Evolutionary conservation across 2,113 vertebrate genomes (phyloP).

Genomic region (Platanista minor): DNA sequence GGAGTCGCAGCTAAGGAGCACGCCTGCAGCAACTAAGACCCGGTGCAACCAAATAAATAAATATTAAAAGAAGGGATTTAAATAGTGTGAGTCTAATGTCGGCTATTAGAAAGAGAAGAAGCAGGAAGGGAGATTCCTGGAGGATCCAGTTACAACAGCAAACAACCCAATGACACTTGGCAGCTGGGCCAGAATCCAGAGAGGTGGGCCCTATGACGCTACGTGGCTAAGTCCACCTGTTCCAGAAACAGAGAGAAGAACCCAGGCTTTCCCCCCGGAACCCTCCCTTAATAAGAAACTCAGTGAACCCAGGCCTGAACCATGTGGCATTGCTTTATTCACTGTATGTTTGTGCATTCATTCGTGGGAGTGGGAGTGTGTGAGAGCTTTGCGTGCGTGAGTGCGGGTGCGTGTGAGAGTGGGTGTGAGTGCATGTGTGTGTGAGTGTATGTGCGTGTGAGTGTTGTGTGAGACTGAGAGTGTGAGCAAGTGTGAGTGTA

Average conservation of each 20-base stretch:
- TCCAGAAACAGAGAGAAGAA: not conserved
- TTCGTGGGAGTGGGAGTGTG: too few relatives aligned
- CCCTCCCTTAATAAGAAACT: too few relatives aligned
- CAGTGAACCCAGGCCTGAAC: fast-evolving
- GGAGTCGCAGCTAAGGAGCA: too few relatives aligned
- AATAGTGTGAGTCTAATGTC: not conserved
- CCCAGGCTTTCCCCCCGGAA: not conserved
- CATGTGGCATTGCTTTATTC: fast-evolving
- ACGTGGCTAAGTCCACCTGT: not conserved
- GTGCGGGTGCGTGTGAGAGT: too few relatives aligned
- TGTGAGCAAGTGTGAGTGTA: too few relatives aligned
- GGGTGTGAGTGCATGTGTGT: too few relatives aligned
- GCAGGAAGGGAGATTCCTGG: not conserved
- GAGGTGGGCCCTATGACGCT: not conserved
- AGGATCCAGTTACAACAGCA: fast-evolving
- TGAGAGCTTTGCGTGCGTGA: too few relatives aligned
- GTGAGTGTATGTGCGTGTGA: too few relatives aligned
- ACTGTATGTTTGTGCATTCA: fast-evolving
- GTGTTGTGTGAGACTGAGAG: too few relatives aligned
- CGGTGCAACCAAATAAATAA: too few relatives aligned
- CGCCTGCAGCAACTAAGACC: too few relatives aligned
- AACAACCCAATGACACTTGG: not conserved
- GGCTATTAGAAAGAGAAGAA: not conserved
- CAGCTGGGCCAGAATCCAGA: fast-evolving
- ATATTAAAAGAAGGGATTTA: too few relatives aligned